Conservation (phyloP, 1,140 invertebrate species). For the Aricia agestis region DNA sequence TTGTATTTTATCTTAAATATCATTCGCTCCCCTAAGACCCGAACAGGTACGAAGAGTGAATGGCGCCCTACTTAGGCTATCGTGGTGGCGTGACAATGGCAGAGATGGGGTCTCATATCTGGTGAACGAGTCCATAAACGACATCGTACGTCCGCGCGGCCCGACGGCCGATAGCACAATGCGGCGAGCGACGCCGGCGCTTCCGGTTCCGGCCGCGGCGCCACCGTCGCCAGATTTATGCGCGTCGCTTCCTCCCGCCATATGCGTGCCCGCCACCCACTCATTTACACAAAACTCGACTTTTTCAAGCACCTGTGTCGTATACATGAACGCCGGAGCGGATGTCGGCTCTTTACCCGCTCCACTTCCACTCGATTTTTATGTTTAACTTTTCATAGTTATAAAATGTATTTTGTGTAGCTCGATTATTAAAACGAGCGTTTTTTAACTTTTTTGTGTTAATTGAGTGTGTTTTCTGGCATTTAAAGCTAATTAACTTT, state of each 20-base stretch:
- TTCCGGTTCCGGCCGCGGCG: slow-evolving; percentile 71
- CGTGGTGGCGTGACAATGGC: slow-evolving; percentile 58
- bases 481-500: slow-evolving; percentile 19
- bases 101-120: slow-evolving; percentile 55
- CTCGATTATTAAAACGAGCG: slow-evolving; percentile 2
- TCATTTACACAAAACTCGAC: slow-evolving; percentile 71
- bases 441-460: background rate
- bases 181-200: slow-evolving; percentile 66
- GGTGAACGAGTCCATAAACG: slow-evolving; percentile 62
- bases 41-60: slow-evolving; percentile 36
- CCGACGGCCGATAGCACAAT: slow-evolving; percentile 70
- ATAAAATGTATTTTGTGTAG: slow-evolving; percentile 1
- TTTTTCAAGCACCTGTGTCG: slow-evolving; percentile 71
- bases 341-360: slow-evolving; percentile 47
- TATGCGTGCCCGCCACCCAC: slow-evolving; percentile 60
- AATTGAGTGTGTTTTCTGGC: background rate
- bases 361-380: slow-evolving; percentile 23
- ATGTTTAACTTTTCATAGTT: slow-evolving; percentile 9
- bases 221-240: slow-evolving; percentile 72
- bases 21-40: background rate
- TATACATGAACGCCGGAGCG: slow-evolving; percentile 45
- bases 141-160: slow-evolving; percentile 66
- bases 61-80: slow-evolving; percentile 20
- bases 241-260: slow-evolving; percentile 67
- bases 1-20: background rate